A percentile compares a stretch with the other conserved stretches of the same genome.
These are phyloP conservation scores for Drosophila tsacasi DNA, from an alignment of 1,140 invertebrate genomes.

Conservation along the genomic window DNA sequence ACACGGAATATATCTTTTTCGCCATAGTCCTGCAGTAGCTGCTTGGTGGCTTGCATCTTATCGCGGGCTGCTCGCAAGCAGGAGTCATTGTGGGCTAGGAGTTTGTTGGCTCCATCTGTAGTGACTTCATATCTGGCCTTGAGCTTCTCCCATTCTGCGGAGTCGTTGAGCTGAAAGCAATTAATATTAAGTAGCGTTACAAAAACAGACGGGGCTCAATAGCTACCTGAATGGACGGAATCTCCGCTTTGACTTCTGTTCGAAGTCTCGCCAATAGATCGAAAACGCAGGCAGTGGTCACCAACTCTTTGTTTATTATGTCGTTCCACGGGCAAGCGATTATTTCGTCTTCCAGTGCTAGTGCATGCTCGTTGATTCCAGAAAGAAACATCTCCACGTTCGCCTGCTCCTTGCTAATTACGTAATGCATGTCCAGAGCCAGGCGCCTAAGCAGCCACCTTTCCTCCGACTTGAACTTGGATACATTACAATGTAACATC, in stretches of 20 bases:
- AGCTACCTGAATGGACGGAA: conserved; percentile 29
- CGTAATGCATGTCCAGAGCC: conserved; percentile 45
- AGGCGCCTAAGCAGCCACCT: conserved; percentile 43
- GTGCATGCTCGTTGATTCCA: conserved; percentile 55
- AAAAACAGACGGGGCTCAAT: not conserved
- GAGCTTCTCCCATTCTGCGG: conserved; percentile 31
- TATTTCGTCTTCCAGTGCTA: conserved; percentile 57
- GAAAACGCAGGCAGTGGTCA: conserved; percentile 22
- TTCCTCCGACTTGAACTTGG: not conserved
- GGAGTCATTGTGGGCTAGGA: conserved; percentile 22
- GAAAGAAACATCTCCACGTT: conserved; percentile 32
- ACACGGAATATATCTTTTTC: conserved; percentile 44
- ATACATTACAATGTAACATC: conserved; percentile 10
- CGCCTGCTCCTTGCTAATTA: conserved; percentile 53
- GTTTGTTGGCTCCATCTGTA: not conserved
- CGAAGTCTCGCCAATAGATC: conserved; percentile 36
- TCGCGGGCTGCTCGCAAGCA: conserved; percentile 10
- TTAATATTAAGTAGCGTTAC: not conserved
- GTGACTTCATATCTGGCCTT: not conserved
- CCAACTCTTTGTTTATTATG: conserved; percentile 14
- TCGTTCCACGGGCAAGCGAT: conserved; percentile 20
- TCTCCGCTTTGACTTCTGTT: conserved; percentile 12
- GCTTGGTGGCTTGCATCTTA: conserved; percentile 5
- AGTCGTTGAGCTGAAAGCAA: conserved; percentile 15
- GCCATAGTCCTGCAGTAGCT: conserved; percentile 10